Evolutionary conservation across 30 jellyfish, hydroid and myxozoan species (phyloP), one percentile per base, ranked within the genome.

Genomic region (Cassiopea andromeda): DNA sequence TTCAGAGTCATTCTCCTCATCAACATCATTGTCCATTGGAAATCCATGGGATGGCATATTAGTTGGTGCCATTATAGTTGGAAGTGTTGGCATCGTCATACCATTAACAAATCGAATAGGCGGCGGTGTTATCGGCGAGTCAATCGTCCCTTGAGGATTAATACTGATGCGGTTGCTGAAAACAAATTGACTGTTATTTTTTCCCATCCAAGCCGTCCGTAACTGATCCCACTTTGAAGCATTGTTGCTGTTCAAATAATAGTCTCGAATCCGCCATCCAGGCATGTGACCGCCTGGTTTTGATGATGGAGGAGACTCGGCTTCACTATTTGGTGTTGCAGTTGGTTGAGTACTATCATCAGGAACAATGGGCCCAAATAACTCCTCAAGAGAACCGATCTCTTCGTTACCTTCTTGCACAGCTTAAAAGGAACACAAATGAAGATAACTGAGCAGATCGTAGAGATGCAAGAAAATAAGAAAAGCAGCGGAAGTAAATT

Each of bases 231-330:
- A 89, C 64, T 81, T 89, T 46, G 90, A 78, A 7, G 81, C 82
- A 75, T 89, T 82, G 16, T 89, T 82, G 49, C 75, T 88, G 76
- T 81, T 85, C 44, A 89, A 77, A 50, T 80, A 89, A 16, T 89
- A 89, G 58, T 89, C 97, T 1, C 90, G 90, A 17, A 89, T 82
- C 1, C 90, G 85, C 97, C 97, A 89, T n/a, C 89, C 92, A 1
- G 88, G 70, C 43, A 84, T 60, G 27, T 54, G 84, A 5, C 27
- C 60, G 16, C 38, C 71, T 0, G 50, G 78, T 58, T 49, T 45
- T 38, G 93, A 84, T 2, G 93, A 80, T 14, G 75, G 7, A 43
- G 60, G 69, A 9, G 93, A 75, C 57, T 61, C 88, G 79, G 14
- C 50, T 1, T 75, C 89, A 8, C 77, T 84, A 54, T 79, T 79